Evolutionary conservation across 1,140 invertebrate species (phyloP).

Genomic region (Proales similis): DNA sequence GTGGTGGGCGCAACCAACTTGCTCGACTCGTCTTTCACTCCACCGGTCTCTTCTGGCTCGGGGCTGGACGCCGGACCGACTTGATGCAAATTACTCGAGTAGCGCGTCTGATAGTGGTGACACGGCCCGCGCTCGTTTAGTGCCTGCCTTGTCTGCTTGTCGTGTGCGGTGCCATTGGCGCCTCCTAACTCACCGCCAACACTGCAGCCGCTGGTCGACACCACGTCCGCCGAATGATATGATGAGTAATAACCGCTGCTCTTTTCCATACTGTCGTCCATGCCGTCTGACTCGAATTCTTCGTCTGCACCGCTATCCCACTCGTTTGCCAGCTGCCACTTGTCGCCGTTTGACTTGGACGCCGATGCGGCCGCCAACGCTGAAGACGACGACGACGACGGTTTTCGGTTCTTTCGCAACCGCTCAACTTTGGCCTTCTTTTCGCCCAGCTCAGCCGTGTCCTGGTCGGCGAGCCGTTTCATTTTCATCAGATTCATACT

Average conservation of each 20-base stretch:
- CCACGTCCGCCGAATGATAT: constrained; percentile 20
- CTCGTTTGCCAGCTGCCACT: too few species aligned
- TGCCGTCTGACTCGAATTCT: too few species aligned
- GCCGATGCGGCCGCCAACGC: too few species aligned
- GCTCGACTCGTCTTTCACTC: too few species aligned
- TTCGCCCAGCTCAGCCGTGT: constrained; percentile 5
- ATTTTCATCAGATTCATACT: constrained; percentile 37
- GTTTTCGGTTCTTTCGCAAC: too few species aligned
- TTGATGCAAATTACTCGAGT: constrained; percentile 25
- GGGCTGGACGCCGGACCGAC: background rate
- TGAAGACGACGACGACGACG: too few species aligned
- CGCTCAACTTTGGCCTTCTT: background rate
- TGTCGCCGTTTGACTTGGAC: too few species aligned
- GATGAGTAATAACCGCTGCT: constrained; percentile 34
- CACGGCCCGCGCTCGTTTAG: constrained; percentile 23
- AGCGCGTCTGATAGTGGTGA: constrained; percentile 34
- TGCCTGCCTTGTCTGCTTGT: background rate
- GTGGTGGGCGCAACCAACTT: constrained; percentile 24
- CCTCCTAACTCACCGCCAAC: background rate
- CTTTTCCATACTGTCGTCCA: constrained; percentile 32
- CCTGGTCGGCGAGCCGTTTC: constrained; percentile 14
- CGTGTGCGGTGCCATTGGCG: background rate
- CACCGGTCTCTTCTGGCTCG: too few species aligned
- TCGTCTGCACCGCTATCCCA: constrained; percentile 9
- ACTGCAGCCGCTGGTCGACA: constrained; percentile 21